Base-by-base conservation (phyloP, 2,888 invertebrate genomes). In the Drosophila anomelani region DNA sequence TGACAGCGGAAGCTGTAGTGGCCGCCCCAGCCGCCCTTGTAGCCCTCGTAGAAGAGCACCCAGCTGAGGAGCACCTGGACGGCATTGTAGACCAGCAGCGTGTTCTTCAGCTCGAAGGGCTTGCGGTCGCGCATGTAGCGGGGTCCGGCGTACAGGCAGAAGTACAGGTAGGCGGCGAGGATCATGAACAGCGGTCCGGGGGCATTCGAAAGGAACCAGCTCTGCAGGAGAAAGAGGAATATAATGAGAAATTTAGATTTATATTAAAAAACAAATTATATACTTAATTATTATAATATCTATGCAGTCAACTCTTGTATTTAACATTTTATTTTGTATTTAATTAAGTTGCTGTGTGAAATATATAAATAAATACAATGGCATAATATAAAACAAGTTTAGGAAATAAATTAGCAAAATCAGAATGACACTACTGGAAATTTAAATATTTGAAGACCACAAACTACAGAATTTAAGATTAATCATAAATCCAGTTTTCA, bases 91-190 rank as follows among this genome's bases (percentile, higher is more conserved):
- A 96, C 91, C 54, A 98, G 94, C 81, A 98, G 93, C 1, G 96
- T 94, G 80, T 95, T 95, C 89, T 96, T 95, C 23, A 98, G 92
- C 85, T 97, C 95, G 91, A 95, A 96, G 0, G 98, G 97, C 90
- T 97, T 96, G 79, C 97, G 94, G 91, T 97, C 95, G 80, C 95
- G 95, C 98, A 99, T 99, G 85, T 96, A 95, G 75, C 94, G 94
- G 0, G 98, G 98, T 6, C 98, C 98, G 93, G 96, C 95, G 88
- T 95, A 95, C 13, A 95, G 88, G 17, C 96, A 95, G 91, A 96
- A 96, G 92, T 95, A 96, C 57, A 96, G 92, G 86, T 96, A 97
- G 44, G 95, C 93, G 9, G 93, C 94, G 71, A 96, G 90, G 57
- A 96, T 95, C 70, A 94, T 94, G 41, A 95, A 89, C 0, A 96